These are phyloP conservation scores for Leptopilina boulardi DNA, from an alignment of 1,140 invertebrate species.

Conservation along the genomic window DNA sequence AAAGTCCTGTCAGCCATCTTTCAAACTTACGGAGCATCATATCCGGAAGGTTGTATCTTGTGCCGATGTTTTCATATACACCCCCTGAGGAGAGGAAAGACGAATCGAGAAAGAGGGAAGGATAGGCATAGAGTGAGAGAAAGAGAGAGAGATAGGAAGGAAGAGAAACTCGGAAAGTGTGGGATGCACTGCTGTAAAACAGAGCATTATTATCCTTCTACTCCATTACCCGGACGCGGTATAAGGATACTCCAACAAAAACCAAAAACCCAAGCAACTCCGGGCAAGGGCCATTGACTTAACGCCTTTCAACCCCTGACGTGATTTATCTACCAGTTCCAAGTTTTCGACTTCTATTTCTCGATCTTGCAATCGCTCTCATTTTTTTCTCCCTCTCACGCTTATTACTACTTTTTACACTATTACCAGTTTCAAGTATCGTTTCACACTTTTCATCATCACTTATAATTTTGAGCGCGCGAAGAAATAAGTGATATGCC, in stretches of 20 bases:
- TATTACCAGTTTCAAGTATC: background rate
- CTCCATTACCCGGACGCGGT: constrained; percentile 64
- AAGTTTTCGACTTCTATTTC: constrained; percentile 57
- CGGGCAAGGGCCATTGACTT: constrained; percentile 65
- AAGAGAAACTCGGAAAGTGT: constrained; percentile 22
- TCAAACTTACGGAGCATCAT: constrained; percentile 54
- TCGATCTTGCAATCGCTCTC: constrained; percentile 37
- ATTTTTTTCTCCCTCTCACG: constrained; percentile 27
- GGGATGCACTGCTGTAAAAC: constrained; percentile 60
- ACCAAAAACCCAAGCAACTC: constrained; percentile 65
- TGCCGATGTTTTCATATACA: constrained; percentile 5
- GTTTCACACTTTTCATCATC: background rate
- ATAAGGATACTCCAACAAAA: constrained; percentile 57
- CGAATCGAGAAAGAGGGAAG: background rate
- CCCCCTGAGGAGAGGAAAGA: background rate
- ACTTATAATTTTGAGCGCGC: background rate
- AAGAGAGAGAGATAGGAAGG: constrained; percentile 14
- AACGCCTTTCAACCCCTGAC: constrained; percentile 58
- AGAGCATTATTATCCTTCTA: constrained; percentile 68
- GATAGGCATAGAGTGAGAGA: constrained; percentile 16
- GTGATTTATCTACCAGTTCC: constrained; percentile 60
- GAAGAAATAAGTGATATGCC: no score
- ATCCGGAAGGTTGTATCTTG: constrained; percentile 54
- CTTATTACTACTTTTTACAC: constrained; percentile 28
- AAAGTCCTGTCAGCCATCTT: constrained; percentile 46